Percentiles rank a stretch among this genome's conserved stretches.
These are phyloP conservation scores for Phenganax marumi DNA, from an alignment of 92 coral and sea anemone genomes.

Conservation along the genomic window DNA sequence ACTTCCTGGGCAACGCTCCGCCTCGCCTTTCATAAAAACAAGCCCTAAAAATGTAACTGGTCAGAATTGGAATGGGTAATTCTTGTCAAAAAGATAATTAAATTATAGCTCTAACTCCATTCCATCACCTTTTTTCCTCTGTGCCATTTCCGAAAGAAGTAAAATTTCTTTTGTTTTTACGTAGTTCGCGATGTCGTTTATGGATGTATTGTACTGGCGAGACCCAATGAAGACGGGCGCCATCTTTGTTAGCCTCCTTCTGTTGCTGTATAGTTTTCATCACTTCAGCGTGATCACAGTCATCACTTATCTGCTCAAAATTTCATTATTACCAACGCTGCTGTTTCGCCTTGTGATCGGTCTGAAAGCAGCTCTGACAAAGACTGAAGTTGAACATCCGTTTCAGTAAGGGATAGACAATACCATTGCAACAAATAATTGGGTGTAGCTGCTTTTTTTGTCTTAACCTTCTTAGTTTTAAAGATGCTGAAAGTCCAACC, in stretches of 20 bases:
- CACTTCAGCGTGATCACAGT: constrained; percentile 94
- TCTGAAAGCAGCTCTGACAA: constrained; percentile 74
- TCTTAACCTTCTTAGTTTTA: no score
- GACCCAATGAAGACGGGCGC: constrained; percentile 79
- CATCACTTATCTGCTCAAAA: constrained; percentile 72
- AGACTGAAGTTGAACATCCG: constrained; percentile 87
- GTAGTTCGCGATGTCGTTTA: constrained; percentile 51
- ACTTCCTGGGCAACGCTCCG: no score
- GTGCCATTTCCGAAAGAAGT: background rate
- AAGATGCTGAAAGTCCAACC: no score
- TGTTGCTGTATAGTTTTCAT: constrained; percentile 79
- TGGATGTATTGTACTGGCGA: constrained; percentile 87
- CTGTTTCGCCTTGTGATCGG: constrained; percentile 76
- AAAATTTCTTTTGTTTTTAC: background rate
- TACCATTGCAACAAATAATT: background rate
- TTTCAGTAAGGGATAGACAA: constrained; percentile 61
- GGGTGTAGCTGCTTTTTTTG: no score
- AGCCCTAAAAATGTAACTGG: no score
- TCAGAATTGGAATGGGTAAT: no score
- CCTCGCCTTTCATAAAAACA: no score
- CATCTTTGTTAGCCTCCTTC: constrained; percentile 74
- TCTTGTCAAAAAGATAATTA: no score
- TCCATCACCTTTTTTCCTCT: no score
- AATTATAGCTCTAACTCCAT: no score
- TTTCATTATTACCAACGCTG: constrained; percentile 84